Conservation (phyloP, 2,888 invertebrate species). For the Dolichomitus sp. region DNA sequence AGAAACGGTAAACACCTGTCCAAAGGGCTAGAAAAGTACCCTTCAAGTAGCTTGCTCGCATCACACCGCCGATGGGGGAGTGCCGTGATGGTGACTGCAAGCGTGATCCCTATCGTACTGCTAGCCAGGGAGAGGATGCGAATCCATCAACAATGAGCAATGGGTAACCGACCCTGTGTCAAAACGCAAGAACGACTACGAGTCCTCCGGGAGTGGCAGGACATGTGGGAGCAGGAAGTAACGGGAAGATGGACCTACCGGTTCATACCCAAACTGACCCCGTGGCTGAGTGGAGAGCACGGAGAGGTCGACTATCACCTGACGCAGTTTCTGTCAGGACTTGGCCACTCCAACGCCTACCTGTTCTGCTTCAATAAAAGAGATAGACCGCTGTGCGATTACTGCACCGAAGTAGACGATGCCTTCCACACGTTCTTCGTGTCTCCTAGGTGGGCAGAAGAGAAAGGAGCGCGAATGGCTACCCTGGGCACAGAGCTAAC, state of each 20-base stretch:
- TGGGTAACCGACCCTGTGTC: neutral
- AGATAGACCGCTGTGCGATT: constrained; percentile 2
- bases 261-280: neutral
- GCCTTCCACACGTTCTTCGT: constrained; percentile 4
- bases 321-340: constrained; percentile 8
- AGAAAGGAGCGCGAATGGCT: neutral
- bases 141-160: neutral
- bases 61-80: constrained; percentile 70
- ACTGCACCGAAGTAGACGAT: neutral
- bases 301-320: neutral
- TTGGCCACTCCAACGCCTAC: constrained; percentile 10
- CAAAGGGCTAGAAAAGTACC: constrained; percentile 68
- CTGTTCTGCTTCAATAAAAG: neutral
- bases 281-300: constrained; percentile 8
- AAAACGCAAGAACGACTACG: neutral
- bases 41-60: too few relatives aligned
- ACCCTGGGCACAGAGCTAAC: neutral
- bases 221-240: neutral
- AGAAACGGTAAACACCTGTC: constrained; percentile 54
- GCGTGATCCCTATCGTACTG: too few relatives aligned
- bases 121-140: too few relatives aligned
- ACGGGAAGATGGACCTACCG: neutral
- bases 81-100: constrained; percentile 67
- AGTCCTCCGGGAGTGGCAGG: constrained; percentile 7
- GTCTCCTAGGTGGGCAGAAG: constrained; percentile 6